Conservation (phyloP, 2,888 invertebrate species). For the Dinocampus coccinellae region DNA sequence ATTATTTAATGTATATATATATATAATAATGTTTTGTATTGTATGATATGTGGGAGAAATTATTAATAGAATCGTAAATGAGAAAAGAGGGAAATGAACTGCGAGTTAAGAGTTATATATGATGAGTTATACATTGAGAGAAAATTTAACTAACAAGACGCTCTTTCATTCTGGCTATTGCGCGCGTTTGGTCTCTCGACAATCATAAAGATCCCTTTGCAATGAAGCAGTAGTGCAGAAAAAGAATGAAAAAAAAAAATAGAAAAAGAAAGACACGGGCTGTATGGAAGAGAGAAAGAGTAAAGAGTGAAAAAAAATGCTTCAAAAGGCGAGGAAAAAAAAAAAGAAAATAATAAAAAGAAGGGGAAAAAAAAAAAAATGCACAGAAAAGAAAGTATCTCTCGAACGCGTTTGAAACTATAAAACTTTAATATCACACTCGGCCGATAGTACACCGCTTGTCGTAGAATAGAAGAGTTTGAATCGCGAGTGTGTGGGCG, state of each 20-base stretch:
- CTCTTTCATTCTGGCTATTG: constrained; percentile 60
- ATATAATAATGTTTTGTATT: neutral
- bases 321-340: constrained; percentile 27
- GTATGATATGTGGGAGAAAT: neutral
- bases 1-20: neutral
- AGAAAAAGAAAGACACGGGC: constrained; percentile 37
- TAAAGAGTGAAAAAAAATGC: constrained; percentile 39
- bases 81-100: neutral
- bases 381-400: constrained; percentile 34
- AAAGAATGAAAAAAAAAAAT: constrained; percentile 31
- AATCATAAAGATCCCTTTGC: constrained; percentile 54
- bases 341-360: constrained; percentile 28
- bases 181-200: constrained; percentile 46
- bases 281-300: constrained; percentile 11
- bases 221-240: constrained; percentile 3
- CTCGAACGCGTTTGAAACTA: constrained; percentile 49
- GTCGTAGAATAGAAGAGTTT: constrained; percentile 46
- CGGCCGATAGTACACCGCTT: constrained; percentile 39
- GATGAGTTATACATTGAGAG: neutral
- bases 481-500: constrained; percentile 43
- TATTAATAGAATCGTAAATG: constrained; percentile 6
- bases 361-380: constrained; percentile 6
- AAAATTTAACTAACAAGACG: constrained; percentile 56
- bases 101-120: neutral
- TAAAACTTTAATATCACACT: constrained; percentile 56